Evolutionary conservation across 2,888 invertebrate genomes (phyloP), one percentile per base, ranked within the genome.

Genomic region (Aricia artaxerxes): DNA sequence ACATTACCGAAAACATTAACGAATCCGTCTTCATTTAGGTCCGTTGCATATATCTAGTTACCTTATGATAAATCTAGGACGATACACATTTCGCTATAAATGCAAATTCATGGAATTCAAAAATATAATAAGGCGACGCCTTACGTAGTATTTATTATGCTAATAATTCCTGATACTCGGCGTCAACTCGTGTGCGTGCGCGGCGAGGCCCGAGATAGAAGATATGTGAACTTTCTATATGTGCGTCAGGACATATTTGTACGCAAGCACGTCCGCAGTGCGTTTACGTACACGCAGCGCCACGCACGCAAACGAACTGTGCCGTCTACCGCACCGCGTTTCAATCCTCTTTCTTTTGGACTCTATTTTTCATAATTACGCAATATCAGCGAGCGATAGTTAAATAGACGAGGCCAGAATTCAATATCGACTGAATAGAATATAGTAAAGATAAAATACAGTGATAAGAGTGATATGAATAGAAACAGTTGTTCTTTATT

Each of bases 91-190:
- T 93, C 92, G 91, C 90, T 92, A 93, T 93, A 94, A 94, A 94
- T 94, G 94, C 94, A 94, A 94, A 94, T 94, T 94, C 94, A 94
- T 93, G 94, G 94, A 94, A 94, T 94, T 94, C 93, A 94, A 93
- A 90, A 92, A 90, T 87, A 90, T 87, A 86, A 88, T 92, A 93
- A 93, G 92, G 86, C 82, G 85, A 81, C 85, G 89, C 84, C 93
- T 93, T 92, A 93, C 90, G 88, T 78, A 77, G 78, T 91, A 91
- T 93, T 93, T 92, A 93, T 93, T 93, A 93, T 92, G 94, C 93
- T 93, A 93, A 87, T 86, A 88, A 89, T 89, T 89, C 87, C 87
- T 88, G 89, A 89, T 86, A 79, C 78, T 64, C 79, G 69, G 60
- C 73, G 38, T 78, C 80, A 78, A 78, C 73, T 78, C 82, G 77